Conservation (phyloP, 2,888 invertebrate species). For the Diloba caeruleocephala region DNA sequence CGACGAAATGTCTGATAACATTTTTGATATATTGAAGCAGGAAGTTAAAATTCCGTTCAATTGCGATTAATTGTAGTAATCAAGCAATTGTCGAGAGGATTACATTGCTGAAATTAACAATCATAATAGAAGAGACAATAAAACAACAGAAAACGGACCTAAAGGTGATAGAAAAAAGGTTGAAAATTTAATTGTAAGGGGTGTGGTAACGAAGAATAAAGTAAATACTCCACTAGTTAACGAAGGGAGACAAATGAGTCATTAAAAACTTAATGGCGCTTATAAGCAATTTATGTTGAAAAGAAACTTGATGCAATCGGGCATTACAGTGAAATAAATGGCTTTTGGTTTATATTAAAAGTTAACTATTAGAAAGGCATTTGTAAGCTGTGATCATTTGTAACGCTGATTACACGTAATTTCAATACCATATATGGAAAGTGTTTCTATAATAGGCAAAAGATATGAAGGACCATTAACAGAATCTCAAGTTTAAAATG, state of each 20-base stretch:
- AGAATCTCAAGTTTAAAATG: conserved; percentile 10
- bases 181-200: conserved; percentile 42
- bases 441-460: background rate
- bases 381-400: conserved; percentile 5
- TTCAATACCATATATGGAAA: background rate
- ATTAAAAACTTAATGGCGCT: conserved; percentile 72
- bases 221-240: conserved; percentile 71
- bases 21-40: conserved; percentile 61
- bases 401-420: background rate
- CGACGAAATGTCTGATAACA: conserved; percentile 17
- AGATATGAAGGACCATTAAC: conserved; percentile 4
- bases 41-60: conserved; percentile 84
- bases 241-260: conserved; percentile 72
- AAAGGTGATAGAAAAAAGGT: conserved; percentile 54
- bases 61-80: conserved; percentile 88
- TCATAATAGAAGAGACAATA: conserved; percentile 66
- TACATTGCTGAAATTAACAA: conserved; percentile 83
- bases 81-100: conserved; percentile 83
- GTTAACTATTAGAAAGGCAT: conserved; percentile 8
- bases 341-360: conserved; percentile 24
- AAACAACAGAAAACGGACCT: conserved; percentile 53
- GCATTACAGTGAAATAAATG: conserved; percentile 36
- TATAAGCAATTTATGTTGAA: conserved; percentile 64
- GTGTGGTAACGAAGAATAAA: conserved; percentile 60
- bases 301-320: conserved; percentile 38